Percentiles rank a stretch among this genome's conserved stretches.
Evolutionary conservation across 2,888 invertebrate genomes (phyloP).

Genomic region (Congeria kusceri): DNA sequence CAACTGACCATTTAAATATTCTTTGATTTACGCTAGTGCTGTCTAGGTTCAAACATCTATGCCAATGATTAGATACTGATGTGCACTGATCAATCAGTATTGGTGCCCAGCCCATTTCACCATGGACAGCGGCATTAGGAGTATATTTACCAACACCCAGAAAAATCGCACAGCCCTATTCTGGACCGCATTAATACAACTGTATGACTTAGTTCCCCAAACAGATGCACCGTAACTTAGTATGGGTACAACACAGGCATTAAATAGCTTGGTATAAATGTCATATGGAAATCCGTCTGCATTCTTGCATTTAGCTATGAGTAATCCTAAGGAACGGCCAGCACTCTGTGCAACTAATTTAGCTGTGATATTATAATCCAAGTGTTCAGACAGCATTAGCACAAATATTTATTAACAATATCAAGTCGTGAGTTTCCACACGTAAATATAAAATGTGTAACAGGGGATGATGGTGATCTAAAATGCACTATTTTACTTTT

Average conservation of each 20-base stretch:
- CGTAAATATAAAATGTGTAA: not conserved
- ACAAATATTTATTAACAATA: not conserved
- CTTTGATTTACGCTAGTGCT: not conserved
- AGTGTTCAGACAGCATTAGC: not conserved
- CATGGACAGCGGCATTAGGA: slow-evolving; percentile 7
- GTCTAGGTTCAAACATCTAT: not conserved
- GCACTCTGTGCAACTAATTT: slow-evolving; percentile 20
- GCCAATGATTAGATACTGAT: not conserved
- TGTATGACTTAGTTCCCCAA: slow-evolving; percentile 16
- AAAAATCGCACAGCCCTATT: slow-evolving; percentile 22
- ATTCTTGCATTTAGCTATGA: not conserved
- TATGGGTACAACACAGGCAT: slow-evolving; percentile 5
- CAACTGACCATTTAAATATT: not conserved
- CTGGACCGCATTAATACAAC: slow-evolving; percentile 3
- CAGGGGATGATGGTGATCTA: not conserved
- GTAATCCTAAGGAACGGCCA: slow-evolving; percentile 5
- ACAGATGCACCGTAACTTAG: too few relatives aligned
- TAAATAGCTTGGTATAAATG: slow-evolving; percentile 21
- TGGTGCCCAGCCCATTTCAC: slow-evolving; percentile 30
- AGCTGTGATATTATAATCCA: slow-evolving; percentile 7
- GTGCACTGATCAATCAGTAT: slow-evolving; percentile 10
- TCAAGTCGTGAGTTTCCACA: not conserved
- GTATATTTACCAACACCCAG: too few relatives aligned
- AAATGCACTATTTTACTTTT: slow-evolving; percentile 8
- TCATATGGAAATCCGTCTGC: slow-evolving; percentile 14